These are phyloP conservation scores for Leptinotarsa tumamoca DNA, from an alignment of 2,888 invertebrate species.

Conservation along the genomic window DNA sequence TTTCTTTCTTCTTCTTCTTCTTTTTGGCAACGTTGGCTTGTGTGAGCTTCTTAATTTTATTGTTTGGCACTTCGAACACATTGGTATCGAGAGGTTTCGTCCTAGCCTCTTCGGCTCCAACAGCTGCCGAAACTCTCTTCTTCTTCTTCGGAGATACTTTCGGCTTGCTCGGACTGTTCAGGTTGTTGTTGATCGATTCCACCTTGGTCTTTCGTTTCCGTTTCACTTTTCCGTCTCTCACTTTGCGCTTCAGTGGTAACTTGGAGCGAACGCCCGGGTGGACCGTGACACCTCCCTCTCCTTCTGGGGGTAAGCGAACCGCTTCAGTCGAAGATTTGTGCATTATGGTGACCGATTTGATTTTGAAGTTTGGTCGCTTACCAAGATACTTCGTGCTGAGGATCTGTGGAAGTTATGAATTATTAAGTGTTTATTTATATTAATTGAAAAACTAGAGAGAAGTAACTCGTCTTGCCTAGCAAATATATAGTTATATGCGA, in stretches of 20 bases:
- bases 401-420: constrained; percentile 69
- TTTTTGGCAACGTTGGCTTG: constrained; percentile 65
- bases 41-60: constrained; percentile 63
- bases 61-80: constrained; percentile 60
- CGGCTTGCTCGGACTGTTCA: constrained; percentile 61
- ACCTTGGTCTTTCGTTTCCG: constrained; percentile 63
- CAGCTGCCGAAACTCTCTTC: constrained; percentile 64
- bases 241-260: constrained; percentile 88
- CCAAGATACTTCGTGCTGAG: constrained; percentile 84
- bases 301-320: constrained; percentile 80
- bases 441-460: no score
- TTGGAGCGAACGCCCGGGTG: constrained; percentile 90
- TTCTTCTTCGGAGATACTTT: constrained; percentile 64
- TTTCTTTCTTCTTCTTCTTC: constrained; percentile 77
- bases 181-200: constrained; percentile 57
- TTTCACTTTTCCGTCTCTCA: constrained; percentile 72
- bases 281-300: constrained; percentile 81
- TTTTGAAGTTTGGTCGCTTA: constrained; percentile 82
- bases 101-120: constrained; percentile 71
- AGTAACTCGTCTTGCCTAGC: no score
- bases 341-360: constrained; percentile 89
- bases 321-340: constrained; percentile 92
- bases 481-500: no score
- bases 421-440: background rate
- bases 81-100: constrained; percentile 64